Conservation (phyloP, 1,140 invertebrate genomes). For the Drosophila elegans region DNA sequence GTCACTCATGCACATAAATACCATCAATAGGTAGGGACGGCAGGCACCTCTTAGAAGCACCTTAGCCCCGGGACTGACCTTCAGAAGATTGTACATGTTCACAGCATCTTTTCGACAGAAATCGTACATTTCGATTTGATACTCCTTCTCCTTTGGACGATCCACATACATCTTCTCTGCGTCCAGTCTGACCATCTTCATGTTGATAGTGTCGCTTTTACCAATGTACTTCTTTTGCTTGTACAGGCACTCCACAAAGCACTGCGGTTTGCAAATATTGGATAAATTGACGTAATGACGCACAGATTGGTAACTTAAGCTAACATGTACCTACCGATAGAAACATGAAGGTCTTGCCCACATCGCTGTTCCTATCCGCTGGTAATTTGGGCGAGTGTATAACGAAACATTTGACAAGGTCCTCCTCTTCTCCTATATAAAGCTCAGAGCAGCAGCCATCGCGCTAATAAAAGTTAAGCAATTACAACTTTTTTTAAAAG, state of each 20-base stretch:
- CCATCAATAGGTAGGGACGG: conserved; percentile 60
- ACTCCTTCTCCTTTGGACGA: conserved; percentile 64
- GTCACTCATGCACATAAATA: conserved; percentile 56
- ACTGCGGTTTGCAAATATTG: too few species aligned
- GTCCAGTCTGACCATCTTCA: conserved; percentile 72
- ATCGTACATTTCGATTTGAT: conserved; percentile 56
- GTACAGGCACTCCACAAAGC: conserved; percentile 68
- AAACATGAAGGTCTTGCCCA: conserved; percentile 41
- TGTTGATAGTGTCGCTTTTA: conserved; percentile 66
- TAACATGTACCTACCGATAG: conserved; percentile 52
- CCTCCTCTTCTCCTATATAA: conserved; percentile 42
- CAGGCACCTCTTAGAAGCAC: conserved; percentile 45
- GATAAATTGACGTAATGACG: too few species aligned
- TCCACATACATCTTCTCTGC: conserved; percentile 46
- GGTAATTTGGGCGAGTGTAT: conserved; percentile 58
- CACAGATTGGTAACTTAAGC: too few species aligned
- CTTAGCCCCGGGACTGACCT: conserved; percentile 47
- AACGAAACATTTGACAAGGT: conserved; percentile 51
- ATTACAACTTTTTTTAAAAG: not conserved
- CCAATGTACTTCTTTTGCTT: conserved; percentile 70
- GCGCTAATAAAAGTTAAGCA: conserved; percentile 20
- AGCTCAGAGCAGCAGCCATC: conserved; percentile 57
- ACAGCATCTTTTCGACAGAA: conserved; percentile 60
- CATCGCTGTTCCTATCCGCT: conserved; percentile 21
- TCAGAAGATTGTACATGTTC: conserved; percentile 32